phyloP scores from a whole-genome alignment of 2,797 vertebrate genomes.

The Uromys caudimaculatus region DNA sequence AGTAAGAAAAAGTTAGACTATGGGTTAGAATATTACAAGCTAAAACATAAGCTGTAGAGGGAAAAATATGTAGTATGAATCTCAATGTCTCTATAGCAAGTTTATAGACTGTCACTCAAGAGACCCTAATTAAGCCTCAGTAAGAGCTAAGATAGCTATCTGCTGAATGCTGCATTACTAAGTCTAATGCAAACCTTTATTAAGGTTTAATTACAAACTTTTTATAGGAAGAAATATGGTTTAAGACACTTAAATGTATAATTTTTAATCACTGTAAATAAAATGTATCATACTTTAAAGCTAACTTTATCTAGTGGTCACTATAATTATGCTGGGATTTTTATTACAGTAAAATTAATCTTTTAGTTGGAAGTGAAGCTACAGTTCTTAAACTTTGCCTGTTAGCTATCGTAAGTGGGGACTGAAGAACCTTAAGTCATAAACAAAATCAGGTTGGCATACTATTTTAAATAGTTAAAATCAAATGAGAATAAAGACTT shows the following conservation, averaged over 20 bases:
- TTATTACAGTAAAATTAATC: neutral
- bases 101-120: neutral
- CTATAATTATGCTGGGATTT: conserved; percentile 29
- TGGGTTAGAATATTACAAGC: neutral
- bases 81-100: neutral
- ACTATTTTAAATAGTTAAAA: conserved; percentile 16
- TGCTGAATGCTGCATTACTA: neutral
- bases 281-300: conserved; percentile 21
- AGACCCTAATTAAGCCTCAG: neutral
- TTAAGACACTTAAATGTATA: conserved; percentile 48
- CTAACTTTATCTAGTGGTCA: conserved; percentile 42
- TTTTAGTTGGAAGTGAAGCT: conserved; percentile 41
- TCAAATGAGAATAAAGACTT: conserved; percentile 82
- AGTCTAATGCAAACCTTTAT: neutral
- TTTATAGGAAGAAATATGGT: conserved; percentile 13
- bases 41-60: conserved; percentile 23
- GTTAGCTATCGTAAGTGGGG: neutral
- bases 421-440: neutral
- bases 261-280: neutral
- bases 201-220: conserved; percentile 50
- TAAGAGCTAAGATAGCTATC: conserved; percentile 15
- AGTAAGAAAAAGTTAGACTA: neutral
- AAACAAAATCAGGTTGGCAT: neutral
- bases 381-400: conserved; percentile 14
- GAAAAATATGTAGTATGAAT: conserved; percentile 20